A percentile compares a stretch with the other conserved stretches of the same genome.
phyloP scores from a whole-genome alignment of 2,888 invertebrate species.

The Papilio gigon region DNA sequence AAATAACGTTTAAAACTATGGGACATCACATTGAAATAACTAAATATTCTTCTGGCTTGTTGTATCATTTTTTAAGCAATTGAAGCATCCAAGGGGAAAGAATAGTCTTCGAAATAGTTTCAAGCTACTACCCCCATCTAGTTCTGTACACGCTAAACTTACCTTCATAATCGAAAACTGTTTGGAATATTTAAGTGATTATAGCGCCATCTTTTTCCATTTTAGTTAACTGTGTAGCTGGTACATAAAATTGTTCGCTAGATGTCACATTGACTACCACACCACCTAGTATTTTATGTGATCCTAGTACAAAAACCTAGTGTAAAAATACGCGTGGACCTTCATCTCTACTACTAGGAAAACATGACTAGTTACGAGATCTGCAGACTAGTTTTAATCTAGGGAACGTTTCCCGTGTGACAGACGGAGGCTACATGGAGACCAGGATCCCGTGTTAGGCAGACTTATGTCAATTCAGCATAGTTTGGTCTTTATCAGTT shows the following conservation, averaged over 20 bases:
- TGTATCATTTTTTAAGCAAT: too few relatives aligned
- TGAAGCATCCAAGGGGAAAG: too few relatives aligned
- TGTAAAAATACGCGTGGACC: background rate
- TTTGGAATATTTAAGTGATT: background rate
- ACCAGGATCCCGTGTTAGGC: background rate
- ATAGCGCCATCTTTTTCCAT: background rate
- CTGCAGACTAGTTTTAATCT: background rate
- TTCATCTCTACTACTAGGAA: background rate
- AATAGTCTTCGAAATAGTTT: background rate
- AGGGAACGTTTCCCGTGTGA: background rate
- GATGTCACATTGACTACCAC: too few relatives aligned
- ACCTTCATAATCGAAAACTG: background rate
- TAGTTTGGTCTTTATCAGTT: background rate
- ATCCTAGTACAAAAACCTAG: background rate
- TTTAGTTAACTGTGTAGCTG: background rate
- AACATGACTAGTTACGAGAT: background rate
- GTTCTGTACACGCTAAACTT: background rate
- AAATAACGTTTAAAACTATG: too few relatives aligned
- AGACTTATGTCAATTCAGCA: background rate
- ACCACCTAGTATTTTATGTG: background rate
- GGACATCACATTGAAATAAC: too few relatives aligned
- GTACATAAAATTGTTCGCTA: too few relatives aligned
- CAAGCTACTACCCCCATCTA: background rate
- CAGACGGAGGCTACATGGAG: background rate
- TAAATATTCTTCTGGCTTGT: too few relatives aligned